phyloP scores from a whole-genome alignment of 2,888 invertebrate genomes.

The Leucoma salicis region DNA sequence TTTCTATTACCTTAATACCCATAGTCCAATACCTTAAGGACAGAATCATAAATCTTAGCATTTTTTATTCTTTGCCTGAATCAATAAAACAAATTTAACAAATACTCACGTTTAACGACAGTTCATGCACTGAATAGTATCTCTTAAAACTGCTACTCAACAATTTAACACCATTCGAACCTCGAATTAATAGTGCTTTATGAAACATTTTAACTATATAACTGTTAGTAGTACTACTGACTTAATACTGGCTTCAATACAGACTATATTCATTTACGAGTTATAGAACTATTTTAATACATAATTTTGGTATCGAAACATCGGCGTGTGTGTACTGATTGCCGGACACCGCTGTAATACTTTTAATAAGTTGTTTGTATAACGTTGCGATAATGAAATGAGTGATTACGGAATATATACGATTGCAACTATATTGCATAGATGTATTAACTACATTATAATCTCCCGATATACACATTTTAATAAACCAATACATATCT shows the following conservation, averaged over 20 bases:
- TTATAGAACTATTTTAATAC: background rate
- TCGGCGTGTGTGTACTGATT: conserved; percentile 39
- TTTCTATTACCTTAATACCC: no score
- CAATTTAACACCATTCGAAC: conserved; percentile 36
- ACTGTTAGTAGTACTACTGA: no score
- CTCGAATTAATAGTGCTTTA: conserved; percentile 45
- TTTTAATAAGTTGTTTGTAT: conserved; percentile 37
- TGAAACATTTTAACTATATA: conserved; percentile 50
- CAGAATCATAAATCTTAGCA: no score
- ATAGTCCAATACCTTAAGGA: no score
- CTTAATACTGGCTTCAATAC: no score
- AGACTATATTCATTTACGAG: no score
- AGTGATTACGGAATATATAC: conserved; percentile 33
- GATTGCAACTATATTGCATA: conserved; percentile 5
- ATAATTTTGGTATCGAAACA: conserved; percentile 15
- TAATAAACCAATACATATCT: no score
- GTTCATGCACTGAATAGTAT: conserved; percentile 55
- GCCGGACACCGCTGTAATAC: conserved; percentile 33
- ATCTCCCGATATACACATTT: no score
- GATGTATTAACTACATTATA: background rate
- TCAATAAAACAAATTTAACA: no score
- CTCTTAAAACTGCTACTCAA: conserved; percentile 34
- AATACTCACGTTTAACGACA: conserved; percentile 48
- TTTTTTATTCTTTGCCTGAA: no score
- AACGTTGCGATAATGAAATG: conserved; percentile 27